Conservation (phyloP, 2,797 vertebrate species). For the Varecia variegata region DNA sequence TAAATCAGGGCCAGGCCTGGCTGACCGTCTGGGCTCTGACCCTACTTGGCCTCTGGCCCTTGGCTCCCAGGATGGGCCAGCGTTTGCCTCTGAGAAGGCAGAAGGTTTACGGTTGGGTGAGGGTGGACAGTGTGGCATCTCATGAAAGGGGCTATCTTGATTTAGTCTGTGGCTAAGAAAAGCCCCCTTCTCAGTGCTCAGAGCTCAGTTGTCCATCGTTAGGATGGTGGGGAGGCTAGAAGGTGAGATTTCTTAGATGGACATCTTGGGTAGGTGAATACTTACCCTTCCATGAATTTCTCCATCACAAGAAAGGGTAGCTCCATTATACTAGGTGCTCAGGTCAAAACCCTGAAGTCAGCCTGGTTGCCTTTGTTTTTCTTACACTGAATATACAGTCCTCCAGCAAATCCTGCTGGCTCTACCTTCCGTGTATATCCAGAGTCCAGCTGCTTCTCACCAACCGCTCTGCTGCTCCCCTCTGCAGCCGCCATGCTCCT, state of each 20-base stretch:
- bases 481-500: background rate
- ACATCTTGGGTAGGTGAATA: background rate
- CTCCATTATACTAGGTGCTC: background rate
- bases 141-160: background rate
- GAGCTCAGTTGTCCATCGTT: background rate
- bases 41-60: constrained; percentile 10
- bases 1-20: constrained; percentile 59
- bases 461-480: background rate
- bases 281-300: background rate
- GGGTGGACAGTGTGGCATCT: background rate
- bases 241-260: background rate
- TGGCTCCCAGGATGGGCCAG: background rate
- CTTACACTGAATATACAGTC: background rate
- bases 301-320: background rate
- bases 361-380: background rate
- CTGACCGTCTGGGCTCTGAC: constrained; percentile 27
- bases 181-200: background rate
- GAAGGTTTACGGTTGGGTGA: background rate
- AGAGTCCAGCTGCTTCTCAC: background rate
- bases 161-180: background rate
- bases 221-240: background rate
- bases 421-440: background rate
- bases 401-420: background rate
- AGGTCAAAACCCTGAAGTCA: background rate
- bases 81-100: background rate